Percentiles rank a stretch among this genome's conserved stretches.
These are phyloP conservation scores for roundworm (Caenorhabditis elegans) DNA, from an alignment of 1,140 invertebrate species.

Conservation along the genomic window WBcel235 BX284605.5:2220001-2220500, in stretches of 20 bases:
- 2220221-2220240: not conserved
- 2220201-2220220: not conserved
- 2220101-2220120: not conserved
- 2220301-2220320: too few relatives aligned
- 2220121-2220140: not conserved
- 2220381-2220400: not conserved
- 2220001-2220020: too few relatives aligned
- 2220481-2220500: not conserved
- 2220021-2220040: too few relatives aligned
- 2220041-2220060: too few relatives aligned
- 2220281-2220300: not conserved
- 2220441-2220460: not conserved
- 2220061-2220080: not conserved
- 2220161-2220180: not conserved
- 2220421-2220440: not conserved
- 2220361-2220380: not conserved
- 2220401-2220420: not conserved
- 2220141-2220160: too few relatives aligned
- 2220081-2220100: not conserved
- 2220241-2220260: not conserved
- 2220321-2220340: too few relatives aligned
- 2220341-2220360: not conserved
- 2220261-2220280: not conserved
- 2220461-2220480: not conserved
- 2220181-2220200: not conserved